Percentiles rank a stretch among this genome's conserved stretches.
phyloP scores from a whole-genome alignment of 2,888 invertebrate genomes.

The Lathronympha strigana region DNA sequence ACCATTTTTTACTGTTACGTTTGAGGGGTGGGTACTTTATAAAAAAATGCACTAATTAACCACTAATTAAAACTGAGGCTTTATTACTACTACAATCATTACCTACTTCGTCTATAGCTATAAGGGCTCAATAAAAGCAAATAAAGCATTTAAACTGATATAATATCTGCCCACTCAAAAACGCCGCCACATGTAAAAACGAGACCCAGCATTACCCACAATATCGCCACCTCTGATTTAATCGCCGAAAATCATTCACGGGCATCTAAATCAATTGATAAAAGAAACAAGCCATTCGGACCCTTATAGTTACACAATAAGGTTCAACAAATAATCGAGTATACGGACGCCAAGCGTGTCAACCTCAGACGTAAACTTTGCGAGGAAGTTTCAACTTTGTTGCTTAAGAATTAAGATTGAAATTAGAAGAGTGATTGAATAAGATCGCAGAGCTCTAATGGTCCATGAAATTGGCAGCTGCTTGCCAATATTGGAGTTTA shows the following conservation, averaged over 20 bases:
- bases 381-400: background rate
- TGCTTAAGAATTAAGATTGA: background rate
- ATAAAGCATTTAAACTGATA: constrained; percentile 8
- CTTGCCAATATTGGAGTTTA: constrained; percentile 63
- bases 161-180: constrained; percentile 1
- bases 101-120: background rate
- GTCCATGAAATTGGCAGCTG: constrained; percentile 68
- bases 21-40: too few relatives aligned
- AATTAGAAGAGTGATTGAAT: constrained; percentile 26
- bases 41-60: too few relatives aligned
- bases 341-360: constrained; percentile 11
- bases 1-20: too few relatives aligned
- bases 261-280: background rate
- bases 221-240: constrained; percentile 36
- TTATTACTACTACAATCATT: background rate
- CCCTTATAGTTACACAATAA: background rate
- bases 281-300: constrained; percentile 12
- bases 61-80: too few relatives aligned
- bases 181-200: constrained; percentile 3
- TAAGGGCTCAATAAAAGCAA: background rate
- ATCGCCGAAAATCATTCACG: constrained; percentile 34
- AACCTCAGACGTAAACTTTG: background rate
- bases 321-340: background rate
- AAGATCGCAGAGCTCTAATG: constrained; percentile 65
- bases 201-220: constrained; percentile 31